phyloP scores from a whole-genome alignment of 1,140 invertebrate genomes.

The Drosophila orosa region DNA sequence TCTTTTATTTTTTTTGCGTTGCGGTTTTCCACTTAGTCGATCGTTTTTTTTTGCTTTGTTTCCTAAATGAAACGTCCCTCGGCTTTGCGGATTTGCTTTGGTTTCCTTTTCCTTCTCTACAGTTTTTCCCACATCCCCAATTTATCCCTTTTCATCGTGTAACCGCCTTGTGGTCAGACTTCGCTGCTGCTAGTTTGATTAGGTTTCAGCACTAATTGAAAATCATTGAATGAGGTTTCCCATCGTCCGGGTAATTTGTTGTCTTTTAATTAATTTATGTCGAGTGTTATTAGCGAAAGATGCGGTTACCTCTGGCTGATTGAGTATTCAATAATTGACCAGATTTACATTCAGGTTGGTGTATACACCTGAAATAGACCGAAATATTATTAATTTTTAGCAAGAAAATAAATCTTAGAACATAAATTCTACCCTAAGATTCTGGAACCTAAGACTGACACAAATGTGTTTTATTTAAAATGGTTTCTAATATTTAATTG shows the following conservation, averaged over 20 bases:
- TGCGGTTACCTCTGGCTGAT: slow-evolving; percentile 17
- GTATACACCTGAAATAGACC: not conserved
- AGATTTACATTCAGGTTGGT: too few species aligned
- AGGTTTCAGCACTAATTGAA: slow-evolving; percentile 70
- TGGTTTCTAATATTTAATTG: not conserved
- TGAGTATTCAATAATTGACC: slow-evolving; percentile 37
- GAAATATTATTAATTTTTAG: not conserved
- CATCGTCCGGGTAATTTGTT: slow-evolving; percentile 26
- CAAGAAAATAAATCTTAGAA: too few species aligned
- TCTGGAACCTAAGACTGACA: too few species aligned
- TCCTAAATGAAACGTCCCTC: slow-evolving; percentile 28
- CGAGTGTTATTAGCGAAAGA: slow-evolving; percentile 36
- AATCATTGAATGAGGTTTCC: slow-evolving; percentile 55
- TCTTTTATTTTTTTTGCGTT: slow-evolving; percentile 29
- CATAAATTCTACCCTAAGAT: too few species aligned
- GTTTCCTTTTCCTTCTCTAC: slow-evolving; percentile 4
- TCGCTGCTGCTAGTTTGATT: slow-evolving; percentile 37
- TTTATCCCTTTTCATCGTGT: slow-evolving; percentile 32
- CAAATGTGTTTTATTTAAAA: not conserved
- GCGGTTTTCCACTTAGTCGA: slow-evolving; percentile 49
- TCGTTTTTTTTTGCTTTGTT: slow-evolving; percentile 38
- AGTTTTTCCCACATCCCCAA: slow-evolving; percentile 16
- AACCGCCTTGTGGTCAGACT: slow-evolving; percentile 48
- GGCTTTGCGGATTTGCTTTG: slow-evolving; percentile 57
- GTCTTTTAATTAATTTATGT: slow-evolving; percentile 64